Percentiles rank a stretch among this genome's conserved stretches.
Conservation (phyloP, 2,888 invertebrate genomes). For the Lasioglossum figueresi region DNA sequence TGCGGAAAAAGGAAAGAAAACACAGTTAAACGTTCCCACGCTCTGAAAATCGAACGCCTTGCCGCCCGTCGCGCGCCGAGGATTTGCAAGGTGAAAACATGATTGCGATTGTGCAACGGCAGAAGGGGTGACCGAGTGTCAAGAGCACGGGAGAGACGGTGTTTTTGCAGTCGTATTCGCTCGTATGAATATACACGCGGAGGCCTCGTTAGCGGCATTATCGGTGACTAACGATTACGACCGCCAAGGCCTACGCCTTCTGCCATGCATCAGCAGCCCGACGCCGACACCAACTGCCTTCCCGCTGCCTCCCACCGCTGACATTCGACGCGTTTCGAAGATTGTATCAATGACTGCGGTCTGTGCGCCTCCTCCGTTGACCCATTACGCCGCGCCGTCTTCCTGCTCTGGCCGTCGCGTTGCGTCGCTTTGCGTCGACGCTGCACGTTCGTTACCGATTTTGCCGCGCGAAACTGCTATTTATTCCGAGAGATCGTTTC, state of each 20-base stretch:
- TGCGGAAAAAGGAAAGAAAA: constrained; percentile 17
- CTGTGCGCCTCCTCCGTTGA: neutral
- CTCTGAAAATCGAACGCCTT: constrained; percentile 18
- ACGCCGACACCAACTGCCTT: neutral
- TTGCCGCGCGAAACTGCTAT: neutral
- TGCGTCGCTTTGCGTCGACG: too few relatives aligned
- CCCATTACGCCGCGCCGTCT: neutral
- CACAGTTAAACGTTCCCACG: constrained; percentile 40
- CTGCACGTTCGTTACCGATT: neutral
- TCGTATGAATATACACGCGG: constrained; percentile 51
- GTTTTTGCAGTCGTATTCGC: constrained; percentile 10
- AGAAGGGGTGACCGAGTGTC: constrained; percentile 72
- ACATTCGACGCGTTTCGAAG: neutral
- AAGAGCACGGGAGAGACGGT: constrained; percentile 66
- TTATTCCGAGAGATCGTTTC: neutral
- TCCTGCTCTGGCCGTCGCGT: neutral
- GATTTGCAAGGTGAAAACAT: constrained; percentile 36
- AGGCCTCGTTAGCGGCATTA: constrained; percentile 75
- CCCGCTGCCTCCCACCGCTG: neutral
- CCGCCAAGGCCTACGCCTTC: constrained; percentile 71
- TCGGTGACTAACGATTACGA: constrained; percentile 74
- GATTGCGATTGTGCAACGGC: constrained; percentile 69
- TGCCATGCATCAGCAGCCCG: constrained; percentile 45
- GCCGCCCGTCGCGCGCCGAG: neutral
- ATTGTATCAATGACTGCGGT: constrained; percentile 18